Evolutionary conservation across 2,888 invertebrate species (phyloP).

Genomic region (Cremastinae sp.): DNA sequence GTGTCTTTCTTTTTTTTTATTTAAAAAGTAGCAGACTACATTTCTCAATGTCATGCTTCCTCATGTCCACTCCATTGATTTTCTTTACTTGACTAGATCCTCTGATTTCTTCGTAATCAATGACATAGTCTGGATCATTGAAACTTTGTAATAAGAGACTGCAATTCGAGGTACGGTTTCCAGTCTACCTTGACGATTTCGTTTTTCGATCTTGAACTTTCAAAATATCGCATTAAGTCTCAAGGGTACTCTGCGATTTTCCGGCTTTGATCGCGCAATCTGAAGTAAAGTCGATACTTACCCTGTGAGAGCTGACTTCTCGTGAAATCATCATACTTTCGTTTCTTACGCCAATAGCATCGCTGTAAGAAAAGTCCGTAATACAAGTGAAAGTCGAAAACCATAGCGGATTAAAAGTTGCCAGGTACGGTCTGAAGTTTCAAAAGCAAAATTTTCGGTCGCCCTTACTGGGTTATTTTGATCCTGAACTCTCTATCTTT

Average conservation of each 20-base stretch:
- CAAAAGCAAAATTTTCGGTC: conserved; percentile 17
- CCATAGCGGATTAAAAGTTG: conserved; percentile 53
- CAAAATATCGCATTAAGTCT: conserved; percentile 36
- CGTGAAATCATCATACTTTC: neutral
- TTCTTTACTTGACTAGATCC: no score
- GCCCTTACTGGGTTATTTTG: conserved; percentile 48
- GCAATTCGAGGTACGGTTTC: conserved; percentile 7
- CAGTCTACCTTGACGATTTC: conserved; percentile 23
- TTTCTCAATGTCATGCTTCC: no score
- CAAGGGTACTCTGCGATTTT: conserved; percentile 29
- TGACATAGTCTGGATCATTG: conserved; percentile 4
- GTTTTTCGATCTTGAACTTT: conserved; percentile 18
- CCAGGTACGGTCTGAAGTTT: conserved; percentile 4
- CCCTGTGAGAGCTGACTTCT: no score
- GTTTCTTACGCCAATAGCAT: conserved; percentile 6
- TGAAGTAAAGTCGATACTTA: no score
- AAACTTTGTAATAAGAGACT: conserved; percentile 42
- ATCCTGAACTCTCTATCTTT: conserved; percentile 15
- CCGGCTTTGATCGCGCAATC: conserved; percentile 26
- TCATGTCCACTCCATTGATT: no score
- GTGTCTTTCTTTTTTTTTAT: neutral
- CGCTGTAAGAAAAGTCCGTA: conserved; percentile 31
- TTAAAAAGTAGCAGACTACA: no score
- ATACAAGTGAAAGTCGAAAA: conserved; percentile 38
- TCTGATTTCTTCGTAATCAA: neutral